Evolutionary conservation across 2,797 vertebrate genomes (phyloP), one percentile per base, ranked within the genome.

Genomic region (Lepus townsendii): DNA sequence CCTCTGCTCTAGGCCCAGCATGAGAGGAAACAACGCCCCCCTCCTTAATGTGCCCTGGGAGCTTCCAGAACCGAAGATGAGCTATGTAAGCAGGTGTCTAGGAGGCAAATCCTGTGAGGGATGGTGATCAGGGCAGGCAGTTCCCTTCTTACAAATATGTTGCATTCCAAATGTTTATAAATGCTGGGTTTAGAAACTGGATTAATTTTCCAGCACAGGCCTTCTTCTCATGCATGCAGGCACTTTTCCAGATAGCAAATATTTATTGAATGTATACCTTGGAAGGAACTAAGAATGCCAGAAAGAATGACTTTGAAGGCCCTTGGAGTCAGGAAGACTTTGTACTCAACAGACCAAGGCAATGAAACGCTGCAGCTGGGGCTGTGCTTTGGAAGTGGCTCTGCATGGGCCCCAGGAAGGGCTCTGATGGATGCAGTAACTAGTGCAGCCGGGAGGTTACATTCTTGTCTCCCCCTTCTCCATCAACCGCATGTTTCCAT

Each of bases 161-260:
- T 57, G 32, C 50, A 19, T 95, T 92, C 50, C 42, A 83, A 85
- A 83, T 80, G 54, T 82, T 91, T 83, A 66, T 65, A 94, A 90
- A 66, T 47, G 35, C 20, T 83, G 95, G 65, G 50, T 93, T 94
- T 94, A 27, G 57, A 89, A 69, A 47, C 47, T 63, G 52, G 30
- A 35, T 62, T 92, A 9, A 20, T 35, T 91, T 85, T 88, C 11
- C 14, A 60, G 57, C 19, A 38, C 24, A 93, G 63, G 38, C 7
- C 50, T 73, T 83, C 5, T 85, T 83, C 79, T 32, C 11, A 20
- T 57, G 78, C 32, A 50, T 1, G 0, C 5, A 4, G 52, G 14
- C 2, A 1, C n/a, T 83, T 91, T 79, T 68, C 35, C 65, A 93
- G 82, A 77, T 54, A 65, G 78, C 19, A 95, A 71, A 75, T 94